Evolutionary conservation across 2,113 vertebrate genomes (phyloP), one percentile per base, ranked within the genome.

Genomic region (Lophotis ruficrista): DNA sequence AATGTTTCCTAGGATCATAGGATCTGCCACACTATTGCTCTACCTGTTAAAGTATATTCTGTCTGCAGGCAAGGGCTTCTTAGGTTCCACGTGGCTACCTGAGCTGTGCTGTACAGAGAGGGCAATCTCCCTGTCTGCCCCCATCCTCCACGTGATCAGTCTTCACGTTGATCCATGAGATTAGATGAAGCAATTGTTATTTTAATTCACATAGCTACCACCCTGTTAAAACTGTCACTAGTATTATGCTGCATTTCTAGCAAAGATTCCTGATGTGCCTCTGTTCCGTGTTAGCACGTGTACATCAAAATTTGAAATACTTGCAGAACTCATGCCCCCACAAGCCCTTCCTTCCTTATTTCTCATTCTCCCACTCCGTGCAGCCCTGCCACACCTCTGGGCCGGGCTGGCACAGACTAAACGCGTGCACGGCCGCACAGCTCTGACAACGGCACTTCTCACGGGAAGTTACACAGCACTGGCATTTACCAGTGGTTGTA

Each of bases 351-450:
- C 14, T 30, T 21, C 9, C 24, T 47, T 7, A 0, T 30, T 47
- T 47, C 45, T 48, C 30, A n/a, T 23, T 11, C n/a, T 37, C 35
- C 33, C 16, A 1, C 54, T 3, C 0, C 0, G 6, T 1, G 19
- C 33, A 51, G 68, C 45, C 19, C 69, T 58, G 58, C 7, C 19
- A 3, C 41, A n/a, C 2, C 37, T 21, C 24, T 4, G 2, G 65
- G 77, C 65, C 78, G 58, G 72, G 43, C 43, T 68, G 75, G 47
- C 51, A 20, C 51, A n/a, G 35, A 1, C 5, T 4, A 14, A 33
- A 5, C 0, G n/a, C 58, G n/a, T 1, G 0, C 18, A 2, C 0
- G 4, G 33, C 31, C 2, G 1, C 28, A 10, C 1, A 25, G 53
- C 53, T 30, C 27, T 5, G 30, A 17, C 48, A 6, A 15, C 22